Evolutionary conservation across 2,113 vertebrate species (phyloP).

Genomic region (Grallaria varia): DNA sequence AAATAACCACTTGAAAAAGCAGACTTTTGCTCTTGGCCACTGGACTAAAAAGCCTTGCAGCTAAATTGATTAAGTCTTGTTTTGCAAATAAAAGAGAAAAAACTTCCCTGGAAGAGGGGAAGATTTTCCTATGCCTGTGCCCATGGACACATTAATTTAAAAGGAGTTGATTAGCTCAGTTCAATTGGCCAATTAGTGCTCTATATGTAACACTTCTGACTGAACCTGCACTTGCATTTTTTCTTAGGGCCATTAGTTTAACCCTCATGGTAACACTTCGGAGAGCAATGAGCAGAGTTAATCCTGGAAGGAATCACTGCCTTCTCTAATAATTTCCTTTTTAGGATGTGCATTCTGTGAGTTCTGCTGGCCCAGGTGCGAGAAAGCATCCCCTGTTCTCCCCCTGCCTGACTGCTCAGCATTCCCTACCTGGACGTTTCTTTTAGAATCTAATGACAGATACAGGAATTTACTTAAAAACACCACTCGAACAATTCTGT

Average conservation of each 20-base stretch:
- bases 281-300: background rate
- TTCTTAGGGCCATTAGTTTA: conserved; percentile 41
- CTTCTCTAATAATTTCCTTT: background rate
- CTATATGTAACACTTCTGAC: background rate
- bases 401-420: background rate
- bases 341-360: background rate
- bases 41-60: background rate
- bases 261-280: conserved; percentile 17
- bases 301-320: background rate
- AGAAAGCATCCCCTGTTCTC: background rate
- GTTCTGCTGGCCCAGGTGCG: background rate
- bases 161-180: background rate
- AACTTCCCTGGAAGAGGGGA: background rate
- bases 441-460: background rate
- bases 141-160: background rate
- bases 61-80: background rate
- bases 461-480: background rate
- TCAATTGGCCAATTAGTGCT: conserved; percentile 20
- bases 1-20: background rate
- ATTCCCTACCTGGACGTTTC: background rate
- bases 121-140: background rate
- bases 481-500: background rate
- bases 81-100: background rate
- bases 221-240: background rate
- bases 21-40: background rate